Base-by-base conservation (phyloP, 2,797 vertebrate genomes). In the Mastacembelus armatus region DNA sequence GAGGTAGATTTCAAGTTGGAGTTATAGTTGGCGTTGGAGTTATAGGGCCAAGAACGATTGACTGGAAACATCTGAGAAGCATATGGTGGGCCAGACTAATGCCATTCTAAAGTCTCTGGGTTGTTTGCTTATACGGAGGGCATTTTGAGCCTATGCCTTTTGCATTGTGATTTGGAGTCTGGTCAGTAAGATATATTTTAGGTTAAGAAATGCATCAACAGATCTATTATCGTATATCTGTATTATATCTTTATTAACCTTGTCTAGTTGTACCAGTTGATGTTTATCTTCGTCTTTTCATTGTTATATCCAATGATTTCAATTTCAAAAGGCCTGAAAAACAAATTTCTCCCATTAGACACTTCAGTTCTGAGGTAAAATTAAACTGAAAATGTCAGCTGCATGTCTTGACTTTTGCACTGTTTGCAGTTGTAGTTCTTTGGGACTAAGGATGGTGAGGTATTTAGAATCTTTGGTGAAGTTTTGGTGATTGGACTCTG, bases 381-480 rank as follows among this genome's bases (percentile, higher is more conserved):
- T 80, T 32, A 51, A 84, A 78, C 32, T 56, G 21, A 57, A 73
- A 69, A 83, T 61, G 71, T 64, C 49, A 78, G 22, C 54, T n/a
- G 35, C 22, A 63, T 43, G 81, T 19, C 2, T 33, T 36, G 47
- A 71, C 47, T 67, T 71, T 51, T 63, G 51, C 32, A 18, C 61
- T 38, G 38, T 66, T 71, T 62, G 56, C n/a, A 1, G 29, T 49
- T 30, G 18, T 30, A 16, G 6, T 44, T 50, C 54, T 59, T 51
- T 66, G 57, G 68, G 52, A 85, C 47, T 21, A 22, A 1, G 18
- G 40, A 47, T 26, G 27, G 32, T 16, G 64, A 72, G 32, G 38
- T 51, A 42, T 69, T 75, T 36, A 40, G 30, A 51, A 66, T 45
- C 15, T 44, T 48, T 42, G 57, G 55, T n/a, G n/a, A n/a, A n/a